Evolutionary conservation across 2,797 vertebrate genomes (phyloP).

Genomic region (Tangara arthus): DNA sequence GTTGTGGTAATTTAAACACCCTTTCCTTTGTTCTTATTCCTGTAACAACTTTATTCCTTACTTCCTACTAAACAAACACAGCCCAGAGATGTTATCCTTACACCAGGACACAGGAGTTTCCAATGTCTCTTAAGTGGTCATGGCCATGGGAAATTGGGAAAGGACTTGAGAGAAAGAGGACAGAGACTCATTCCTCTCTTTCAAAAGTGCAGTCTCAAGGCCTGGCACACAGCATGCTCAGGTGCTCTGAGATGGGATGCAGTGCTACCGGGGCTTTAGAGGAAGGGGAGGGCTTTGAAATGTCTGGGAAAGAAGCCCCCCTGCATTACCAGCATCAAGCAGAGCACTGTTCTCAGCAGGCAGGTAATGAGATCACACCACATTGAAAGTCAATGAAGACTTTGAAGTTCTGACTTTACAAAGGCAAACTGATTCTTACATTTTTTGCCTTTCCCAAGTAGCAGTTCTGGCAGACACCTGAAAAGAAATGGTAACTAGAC

Average conservation of each 20-base stretch:
- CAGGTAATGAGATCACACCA: slow-evolving; percentile 16
- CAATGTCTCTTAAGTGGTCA: neutral
- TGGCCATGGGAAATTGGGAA: neutral
- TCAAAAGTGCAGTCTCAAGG: neutral
- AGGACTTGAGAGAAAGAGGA: neutral
- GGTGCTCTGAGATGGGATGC: neutral
- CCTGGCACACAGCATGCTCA: neutral
- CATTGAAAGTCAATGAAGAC: slow-evolving; percentile 29
- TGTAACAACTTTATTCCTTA: neutral
- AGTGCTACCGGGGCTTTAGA: neutral
- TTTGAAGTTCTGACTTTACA: slow-evolving; percentile 23
- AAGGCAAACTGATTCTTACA: neutral
- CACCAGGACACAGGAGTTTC: neutral
- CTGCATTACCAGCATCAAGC: neutral
- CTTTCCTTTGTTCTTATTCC: neutral
- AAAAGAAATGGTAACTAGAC: slow-evolving; percentile 53
- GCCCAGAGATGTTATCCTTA: neutral
- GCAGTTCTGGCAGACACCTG: slow-evolving; percentile 17
- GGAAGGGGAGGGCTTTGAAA: neutral
- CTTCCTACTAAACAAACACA: neutral
- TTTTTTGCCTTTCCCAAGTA: neutral
- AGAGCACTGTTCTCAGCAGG: neutral
- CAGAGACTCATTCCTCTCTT: neutral
- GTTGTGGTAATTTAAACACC: neutral
- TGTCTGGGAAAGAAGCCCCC: neutral